A percentile compares a stretch with the other conserved stretches of the same genome.
These are phyloP conservation scores for human (Homo sapiens) DNA, from an alignment of 2,113 vertebrate species.

Conservation along the genomic window DNA sequence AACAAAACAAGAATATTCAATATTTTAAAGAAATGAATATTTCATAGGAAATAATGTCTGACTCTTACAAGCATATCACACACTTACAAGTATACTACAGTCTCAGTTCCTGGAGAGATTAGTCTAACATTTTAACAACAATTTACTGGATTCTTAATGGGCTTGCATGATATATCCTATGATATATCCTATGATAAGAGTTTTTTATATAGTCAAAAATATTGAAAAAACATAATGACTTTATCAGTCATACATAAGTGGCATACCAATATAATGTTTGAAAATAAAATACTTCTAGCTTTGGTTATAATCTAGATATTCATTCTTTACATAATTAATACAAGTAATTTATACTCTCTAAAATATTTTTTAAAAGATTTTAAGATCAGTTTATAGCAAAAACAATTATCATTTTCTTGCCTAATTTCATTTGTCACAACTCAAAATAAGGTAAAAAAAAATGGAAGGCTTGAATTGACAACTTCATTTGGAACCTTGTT, in stretches of 20 bases:
- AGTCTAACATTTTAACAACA: neutral
- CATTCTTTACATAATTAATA: neutral
- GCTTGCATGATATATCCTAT: neutral
- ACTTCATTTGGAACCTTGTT: constrained; percentile 47
- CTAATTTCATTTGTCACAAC: constrained; percentile 48
- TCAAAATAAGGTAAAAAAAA: constrained; percentile 70
- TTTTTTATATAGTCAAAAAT: neutral
- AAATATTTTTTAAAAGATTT: constrained; percentile 38
- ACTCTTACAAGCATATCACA: neutral
- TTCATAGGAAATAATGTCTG: neutral
- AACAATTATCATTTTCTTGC: constrained; percentile 55
- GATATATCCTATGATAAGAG: neutral
- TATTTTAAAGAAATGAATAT: neutral
- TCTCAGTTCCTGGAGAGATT: neutral
- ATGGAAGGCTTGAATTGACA: constrained; percentile 66
- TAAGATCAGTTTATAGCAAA: neutral
- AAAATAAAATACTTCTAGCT: neutral
- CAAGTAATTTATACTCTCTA: neutral
- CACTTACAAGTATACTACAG: neutral
- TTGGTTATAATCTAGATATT: neutral
- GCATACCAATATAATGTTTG: neutral
- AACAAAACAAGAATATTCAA: neutral
- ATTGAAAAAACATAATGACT: neutral
- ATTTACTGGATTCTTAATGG: neutral
- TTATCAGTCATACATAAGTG: neutral